Conservation (phyloP, 2,113 vertebrate species). For the Amblyopsis rosae region DNA sequence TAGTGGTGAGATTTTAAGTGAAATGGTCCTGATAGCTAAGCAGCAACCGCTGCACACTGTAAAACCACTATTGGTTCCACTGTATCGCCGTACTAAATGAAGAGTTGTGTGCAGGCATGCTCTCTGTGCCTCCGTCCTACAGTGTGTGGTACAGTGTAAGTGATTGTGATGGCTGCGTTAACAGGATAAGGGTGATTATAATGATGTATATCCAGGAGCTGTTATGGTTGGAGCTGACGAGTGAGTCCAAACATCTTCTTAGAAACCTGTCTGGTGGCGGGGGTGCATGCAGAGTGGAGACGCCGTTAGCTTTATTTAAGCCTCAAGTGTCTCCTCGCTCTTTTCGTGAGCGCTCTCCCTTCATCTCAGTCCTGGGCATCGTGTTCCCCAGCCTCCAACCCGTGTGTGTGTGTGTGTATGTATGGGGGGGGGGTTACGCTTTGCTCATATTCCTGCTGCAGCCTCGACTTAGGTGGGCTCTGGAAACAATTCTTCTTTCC, state of each 20-base stretch:
- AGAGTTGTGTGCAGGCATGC: neutral
- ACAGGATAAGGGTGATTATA: constrained; percentile 50
- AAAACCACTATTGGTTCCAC: too few species aligned
- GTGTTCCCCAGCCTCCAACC: constrained; percentile 9
- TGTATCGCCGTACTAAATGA: neutral
- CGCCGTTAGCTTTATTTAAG: constrained; percentile 56
- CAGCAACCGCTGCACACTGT: too few species aligned
- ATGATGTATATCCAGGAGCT: constrained; percentile 57
- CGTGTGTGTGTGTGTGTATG: neutral
- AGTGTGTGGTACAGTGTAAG: constrained; percentile 18
- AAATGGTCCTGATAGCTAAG: too few species aligned
- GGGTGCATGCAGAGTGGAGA: constrained; percentile 22
- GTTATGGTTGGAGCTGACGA: constrained; percentile 56
- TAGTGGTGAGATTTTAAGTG: too few species aligned
- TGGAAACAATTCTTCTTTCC: constrained; percentile 28
- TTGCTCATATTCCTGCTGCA: neutral
- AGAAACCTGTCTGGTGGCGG: constrained; percentile 39
- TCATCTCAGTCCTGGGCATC: neutral
- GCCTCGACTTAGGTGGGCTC: constrained; percentile 69
- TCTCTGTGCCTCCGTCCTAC: neutral
- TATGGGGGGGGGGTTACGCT: too few species aligned
- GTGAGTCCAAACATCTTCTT: constrained; percentile 63
- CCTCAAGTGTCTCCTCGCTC: constrained; percentile 37
- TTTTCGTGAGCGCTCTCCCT: constrained; percentile 33
- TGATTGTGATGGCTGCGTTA: constrained; percentile 40